Base-by-base conservation (phyloP, 1,140 invertebrate species). In the Goniozus legneri region DNA sequence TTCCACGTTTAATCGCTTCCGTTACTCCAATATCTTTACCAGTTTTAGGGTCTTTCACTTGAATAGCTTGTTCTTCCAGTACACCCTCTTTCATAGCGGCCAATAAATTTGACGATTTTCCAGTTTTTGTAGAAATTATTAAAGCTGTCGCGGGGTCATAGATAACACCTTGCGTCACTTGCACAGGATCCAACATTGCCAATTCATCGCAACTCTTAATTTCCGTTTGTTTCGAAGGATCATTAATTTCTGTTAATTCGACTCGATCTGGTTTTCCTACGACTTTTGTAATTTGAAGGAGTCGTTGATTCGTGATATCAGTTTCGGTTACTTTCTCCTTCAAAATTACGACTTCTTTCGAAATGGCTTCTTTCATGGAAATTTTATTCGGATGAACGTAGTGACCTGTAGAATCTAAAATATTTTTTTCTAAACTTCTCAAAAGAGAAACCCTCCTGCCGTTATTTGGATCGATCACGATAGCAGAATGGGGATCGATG, bases 331-430 rank as follows among this genome's bases (percentile, higher is more conserved):
- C 10, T 31, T 65, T 71, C 7, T 75, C 67, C 52, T 84, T 77
- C n/a, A 85, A 62, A 30, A 84, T 73, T 15, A 93, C 79, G 42
- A 84, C 82, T 31, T 79, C 78, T 56, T 80, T 78, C 30, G 79
- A 75, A 38, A 97, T 86, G 7, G 91, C 91, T 66, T 91, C 84
- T 65, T 86, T 84, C 79, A 97, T 84, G 4, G 84, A 85, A 13
- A 87, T 76, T 56, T 80, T 80, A 16, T 71, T 69, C 20, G 72
- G 71, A 45, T 77, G 60, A 36, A 73, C 80, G 67, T 89, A 91
- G 66, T 86, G 83, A 3, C 92, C 91, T 21, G 82, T 87, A 15
- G 77, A 74, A 68, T 95, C 87, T 44, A 95, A 64, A 27, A 95
- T 79, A 52, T 84, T 82, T 63, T 87, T 87, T 41, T 91, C 85